Percentiles rank a stretch among this genome's conserved stretches.
Conservation (phyloP, 2,113 vertebrate genomes). For the Myrmecobius fasciatus region DNA sequence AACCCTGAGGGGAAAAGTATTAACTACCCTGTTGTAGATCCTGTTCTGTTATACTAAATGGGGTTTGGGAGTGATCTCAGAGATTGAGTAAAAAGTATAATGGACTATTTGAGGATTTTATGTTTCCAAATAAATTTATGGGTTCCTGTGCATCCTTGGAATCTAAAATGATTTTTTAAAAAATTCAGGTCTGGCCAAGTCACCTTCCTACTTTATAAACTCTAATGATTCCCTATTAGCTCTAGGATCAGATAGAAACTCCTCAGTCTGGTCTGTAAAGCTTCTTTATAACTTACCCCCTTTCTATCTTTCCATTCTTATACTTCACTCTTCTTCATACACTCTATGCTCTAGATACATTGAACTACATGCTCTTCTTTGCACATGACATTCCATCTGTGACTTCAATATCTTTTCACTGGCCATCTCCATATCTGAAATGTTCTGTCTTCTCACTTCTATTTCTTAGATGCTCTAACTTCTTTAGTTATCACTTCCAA, state of each 20-base stretch:
- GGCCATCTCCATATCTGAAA: too few relatives aligned
- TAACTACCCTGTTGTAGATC: background rate
- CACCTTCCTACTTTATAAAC: background rate
- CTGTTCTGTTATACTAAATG: background rate
- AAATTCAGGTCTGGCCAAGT: background rate
- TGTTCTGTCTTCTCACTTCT: too few relatives aligned
- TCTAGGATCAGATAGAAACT: background rate
- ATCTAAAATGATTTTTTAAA: background rate
- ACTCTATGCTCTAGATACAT: background rate
- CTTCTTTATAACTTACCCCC: background rate
- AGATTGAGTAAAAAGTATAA: background rate
- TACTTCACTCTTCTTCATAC: background rate
- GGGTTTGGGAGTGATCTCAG: background rate
- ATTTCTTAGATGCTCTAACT: too few relatives aligned
- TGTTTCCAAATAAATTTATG: too few relatives aligned
- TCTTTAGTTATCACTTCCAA: too few relatives aligned
- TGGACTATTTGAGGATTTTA: background rate
- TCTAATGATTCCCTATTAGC: background rate
- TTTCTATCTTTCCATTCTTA: background rate
- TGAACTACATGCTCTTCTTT: too few relatives aligned
- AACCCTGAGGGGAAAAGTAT: background rate
- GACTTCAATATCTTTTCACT: too few relatives aligned
- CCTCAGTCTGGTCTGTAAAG: background rate
- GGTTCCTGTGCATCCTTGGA: background rate
- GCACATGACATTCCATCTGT: too few relatives aligned